phyloP scores from a whole-genome alignment of 1,140 invertebrate genomes.

The Drosophila arawakana region DNA sequence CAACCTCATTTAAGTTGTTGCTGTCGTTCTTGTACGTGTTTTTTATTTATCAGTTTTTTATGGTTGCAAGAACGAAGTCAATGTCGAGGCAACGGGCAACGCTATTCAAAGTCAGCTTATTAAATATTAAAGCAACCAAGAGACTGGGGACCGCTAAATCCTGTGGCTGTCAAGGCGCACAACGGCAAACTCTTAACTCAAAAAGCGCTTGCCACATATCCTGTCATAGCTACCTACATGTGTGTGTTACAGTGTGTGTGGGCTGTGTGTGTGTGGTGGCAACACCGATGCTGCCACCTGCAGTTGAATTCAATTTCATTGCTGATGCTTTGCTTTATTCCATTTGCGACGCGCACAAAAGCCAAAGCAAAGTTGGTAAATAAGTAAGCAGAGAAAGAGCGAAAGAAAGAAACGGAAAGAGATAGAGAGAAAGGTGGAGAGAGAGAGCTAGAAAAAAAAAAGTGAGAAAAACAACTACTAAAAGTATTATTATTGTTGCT shows the following conservation, averaged over 20 bases:
- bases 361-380: conserved; percentile 48
- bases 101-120: conserved; percentile 66
- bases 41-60: conserved; percentile 8
- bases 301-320: conserved; percentile 71
- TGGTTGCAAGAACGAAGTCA: conserved; percentile 9
- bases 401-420: background rate
- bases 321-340: conserved; percentile 51
- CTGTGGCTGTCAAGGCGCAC: conserved; percentile 64
- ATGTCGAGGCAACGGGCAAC: conserved; percentile 16
- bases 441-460: background rate
- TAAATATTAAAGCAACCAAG: conserved; percentile 68
- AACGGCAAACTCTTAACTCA: conserved; percentile 36
- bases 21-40: background rate
- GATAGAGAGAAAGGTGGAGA: conserved; percentile 8
- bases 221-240: conserved; percentile 23
- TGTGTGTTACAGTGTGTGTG: background rate
- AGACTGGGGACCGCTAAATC: conserved; percentile 67
- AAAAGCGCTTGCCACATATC: conserved; percentile 70
- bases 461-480: conserved; percentile 59
- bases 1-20: conserved; percentile 3
- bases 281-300: conserved; percentile 49
- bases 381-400: conserved; percentile 41
- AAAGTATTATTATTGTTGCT: conserved; percentile 77
- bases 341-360: conserved; percentile 47
- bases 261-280: conserved; percentile 2